Evolutionary conservation across 2,113 vertebrate species (phyloP), one percentile per base, ranked within the genome.

Genomic region (Xyrauchen texanus): DNA sequence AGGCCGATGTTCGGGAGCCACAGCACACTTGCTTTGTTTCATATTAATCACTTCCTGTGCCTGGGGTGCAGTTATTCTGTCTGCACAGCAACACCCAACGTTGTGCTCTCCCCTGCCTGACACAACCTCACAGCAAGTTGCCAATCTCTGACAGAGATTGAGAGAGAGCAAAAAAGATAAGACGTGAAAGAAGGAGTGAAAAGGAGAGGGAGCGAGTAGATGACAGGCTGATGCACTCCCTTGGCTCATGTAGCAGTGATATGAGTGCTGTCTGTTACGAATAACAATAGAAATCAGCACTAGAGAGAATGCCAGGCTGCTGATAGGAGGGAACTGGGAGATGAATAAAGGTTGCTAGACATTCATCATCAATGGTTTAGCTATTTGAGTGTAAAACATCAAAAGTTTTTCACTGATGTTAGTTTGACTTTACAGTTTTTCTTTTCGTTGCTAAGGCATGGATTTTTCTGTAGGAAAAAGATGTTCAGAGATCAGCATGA

Each of bases 1-100:
- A 70, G 69, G 72, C 65, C 53, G 55, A 34, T 66, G 1, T 34
- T 34, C 21, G 63, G 77, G 63, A 77, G 34, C 8, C 61, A 42
- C 46, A 70, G 80, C 60, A 63, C 63, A 60, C 73, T 71, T 55
- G 68, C 57, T 65, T 79, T 81, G 63, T 68, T 77, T 86, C 68
- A 77, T 72, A 82, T 82, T 80, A 83, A 80, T 82, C 71, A 80
- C 49, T 44, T 74, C 15, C 77, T 58, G 64, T 49, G 75, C 70
- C 71, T 76, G 73, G 47, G 74, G 64, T 68, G 62, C 79, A 68
- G 67, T 79, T 76, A 70, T 62, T 81, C 71, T 63, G 73, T 74
- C 79, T 44, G 61, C 74, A 82, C 63, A 60, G 68, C 16, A 75
- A 62, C 57, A 67, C 51, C 61, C 62, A 15, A 1, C 8, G 7